These are phyloP conservation scores for Stictonetta naevosa DNA, from an alignment of 2,113 vertebrate species.

Conservation along the genomic window DNA sequence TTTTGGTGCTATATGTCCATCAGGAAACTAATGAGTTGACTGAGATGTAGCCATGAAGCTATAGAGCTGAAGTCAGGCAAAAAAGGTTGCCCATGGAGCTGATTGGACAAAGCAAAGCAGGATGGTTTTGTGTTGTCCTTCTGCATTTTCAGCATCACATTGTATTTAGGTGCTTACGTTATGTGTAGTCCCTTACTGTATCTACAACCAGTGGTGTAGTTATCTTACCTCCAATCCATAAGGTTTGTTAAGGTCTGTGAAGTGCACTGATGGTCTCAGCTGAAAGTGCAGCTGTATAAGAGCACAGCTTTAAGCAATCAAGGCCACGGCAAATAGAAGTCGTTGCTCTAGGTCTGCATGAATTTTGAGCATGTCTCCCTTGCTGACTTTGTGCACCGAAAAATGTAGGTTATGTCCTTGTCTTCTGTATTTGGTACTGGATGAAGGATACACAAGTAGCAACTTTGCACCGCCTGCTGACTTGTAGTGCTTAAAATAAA, in stretches of 20 bases:
- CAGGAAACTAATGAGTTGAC: not conserved
- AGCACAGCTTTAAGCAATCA: not conserved
- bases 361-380: not conserved
- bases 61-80: fast-evolving
- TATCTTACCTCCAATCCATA: not conserved
- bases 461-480: conserved; percentile 28
- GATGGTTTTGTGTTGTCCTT: not conserved
- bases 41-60: not conserved
- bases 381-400: not conserved
- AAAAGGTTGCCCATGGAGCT: not conserved
- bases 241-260: not conserved
- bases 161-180: not conserved
- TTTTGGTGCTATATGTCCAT: not conserved
- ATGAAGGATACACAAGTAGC: not conserved
- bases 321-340: not conserved
- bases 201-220: not conserved
- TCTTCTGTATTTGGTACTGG: not conserved
- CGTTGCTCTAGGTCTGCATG: not conserved
- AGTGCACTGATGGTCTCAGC: not conserved
- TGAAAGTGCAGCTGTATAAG: not conserved
- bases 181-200: not conserved
- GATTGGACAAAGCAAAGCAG: not conserved
- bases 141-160: not conserved
- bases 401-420: conserved; percentile 36
- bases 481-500: no score